Evolutionary conservation across 2,113 vertebrate genomes (phyloP), one percentile per base, ranked within the genome.

Genomic region (Eurystomus gularis): DNA sequence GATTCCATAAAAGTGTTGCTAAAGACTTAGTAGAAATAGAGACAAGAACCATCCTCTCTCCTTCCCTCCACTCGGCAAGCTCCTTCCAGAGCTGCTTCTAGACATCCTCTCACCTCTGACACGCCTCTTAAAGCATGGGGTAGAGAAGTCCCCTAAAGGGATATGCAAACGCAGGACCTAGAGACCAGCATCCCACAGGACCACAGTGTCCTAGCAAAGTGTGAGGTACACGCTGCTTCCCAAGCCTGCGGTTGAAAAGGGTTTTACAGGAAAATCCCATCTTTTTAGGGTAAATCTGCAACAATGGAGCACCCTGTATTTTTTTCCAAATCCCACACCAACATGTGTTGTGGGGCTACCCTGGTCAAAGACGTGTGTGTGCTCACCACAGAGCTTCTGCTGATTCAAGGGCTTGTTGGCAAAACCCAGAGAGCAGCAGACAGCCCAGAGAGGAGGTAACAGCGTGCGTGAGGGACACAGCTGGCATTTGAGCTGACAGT

Each of bases 141-240:
- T 8, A 42, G 28, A 5, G 12, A 54, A 46, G 12, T 29, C 26
- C 60, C 29, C 58, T 70, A 6, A 15, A 75, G 17, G 33, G 19
- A 31, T 37, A 37, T 5, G 29, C 5, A 42, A 77, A 49, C 40
- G 26, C 17, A 68, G 42, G 13, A 35, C 42, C 33, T 37, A 54
- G 16, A 46, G 33, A 81, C 40, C 33, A 65, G 40, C 49, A 57
- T 25, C 40, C 29, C 1, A 1, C 16, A 28, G 1, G 2, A 46
- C 28, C 2, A 3, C 5, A 14, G 16, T 3, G 8, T 19, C 31
- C n/a, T 48, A 33, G 26, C 37, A 24, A 0, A 0, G 28, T 4
- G 46, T 18, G 17, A 35, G 8, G 6, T 16, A 29, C 1, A 0
- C 2, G 19, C 11, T 73, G 9, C 15, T 76, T 71, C 44, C 68